Conservation (phyloP, 2,797 vertebrate genomes). For the Phalloptychus januarius region DNA sequence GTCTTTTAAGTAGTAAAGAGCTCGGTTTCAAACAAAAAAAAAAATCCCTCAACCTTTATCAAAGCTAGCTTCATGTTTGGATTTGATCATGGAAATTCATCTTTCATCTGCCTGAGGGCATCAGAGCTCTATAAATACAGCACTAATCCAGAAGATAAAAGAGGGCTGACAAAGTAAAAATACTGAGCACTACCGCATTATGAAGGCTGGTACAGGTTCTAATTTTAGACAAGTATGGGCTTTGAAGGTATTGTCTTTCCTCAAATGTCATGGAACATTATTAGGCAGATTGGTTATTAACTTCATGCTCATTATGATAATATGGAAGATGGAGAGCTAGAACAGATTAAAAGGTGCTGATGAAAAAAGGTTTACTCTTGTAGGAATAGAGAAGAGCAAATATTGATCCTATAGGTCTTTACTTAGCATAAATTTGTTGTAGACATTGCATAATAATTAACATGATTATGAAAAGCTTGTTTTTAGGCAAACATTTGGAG, state of each 20-base stretch:
- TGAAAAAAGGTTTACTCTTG: constrained; percentile 38
- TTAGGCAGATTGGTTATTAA: constrained; percentile 16
- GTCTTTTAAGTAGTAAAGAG: not conserved
- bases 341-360: constrained; percentile 30
- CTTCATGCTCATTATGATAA: constrained; percentile 27
- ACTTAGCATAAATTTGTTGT: constrained; percentile 32
- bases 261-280: constrained; percentile 36
- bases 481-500: constrained; percentile 42
- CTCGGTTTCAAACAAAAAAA: not conserved
- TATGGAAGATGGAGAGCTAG: not conserved
- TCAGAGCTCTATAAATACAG: constrained; percentile 33
- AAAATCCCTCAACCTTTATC: not conserved
- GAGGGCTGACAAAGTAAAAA: constrained; percentile 14
- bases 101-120: constrained; percentile 16
- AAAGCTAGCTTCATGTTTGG: constrained; percentile 11
- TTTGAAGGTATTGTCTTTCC: constrained; percentile 11
- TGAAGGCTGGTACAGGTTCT: constrained; percentile 17
- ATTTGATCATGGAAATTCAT: constrained; percentile 8
- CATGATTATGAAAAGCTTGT: constrained; percentile 40
- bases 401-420: constrained; percentile 48
- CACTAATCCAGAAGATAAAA: constrained; percentile 37
- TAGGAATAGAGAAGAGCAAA: constrained; percentile 35
- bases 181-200: constrained; percentile 12
- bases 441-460: constrained; percentile 59
- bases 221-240: not conserved